Base-by-base conservation (phyloP, 2,888 invertebrate species). In the Argynnis bischoffii region DNA sequence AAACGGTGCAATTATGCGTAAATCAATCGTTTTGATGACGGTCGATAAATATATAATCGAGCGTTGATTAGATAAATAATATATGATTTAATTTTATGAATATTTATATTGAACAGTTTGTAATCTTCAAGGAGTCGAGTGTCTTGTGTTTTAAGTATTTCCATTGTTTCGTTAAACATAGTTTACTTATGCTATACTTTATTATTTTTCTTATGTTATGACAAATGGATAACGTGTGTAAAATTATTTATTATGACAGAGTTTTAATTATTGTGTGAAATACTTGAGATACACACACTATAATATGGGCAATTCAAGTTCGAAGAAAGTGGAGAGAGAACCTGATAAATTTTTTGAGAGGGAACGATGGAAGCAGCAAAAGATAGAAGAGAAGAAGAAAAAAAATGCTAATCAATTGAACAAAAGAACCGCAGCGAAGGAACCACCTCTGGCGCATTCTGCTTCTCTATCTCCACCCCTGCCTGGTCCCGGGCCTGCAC, bases 281-380 rank as follows among this genome's bases (percentile, higher is more conserved):
- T 11, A 61, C 13, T 57, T 47, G 53, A 46, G 16, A 56, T 11
- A 55, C 3, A 47, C 14, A 2, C 2, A 41, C 8, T 48, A 13
- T 18, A 53, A 54, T 72, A 93, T 93, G 93, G 93, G 93, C 13
- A 92, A 90, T 77, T 80, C 85, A 14, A 87, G 89, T 74, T 89
- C 88, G 3, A 91, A 88, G 76, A 89, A 85, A 77, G 77, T 75
- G 67, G 82, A 86, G 66, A 89, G 86, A 74, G 90, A 90, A 73
- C 88, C 91, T 1, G 88, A 86, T 69, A 86, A 85, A 67, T 88
- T 93, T 76, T 93, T 93, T 69, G 90, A 87, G 26, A 78, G 88
- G 6, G 88, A 89, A 69, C 83, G 81, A 75, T 84, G 84, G 86
- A 89, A 85, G 75, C 89, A 92, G 72, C 83, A 84, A 70, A 84